phyloP scores from a whole-genome alignment of 2,888 invertebrate species.

The Prionchulus punctatus region DNA sequence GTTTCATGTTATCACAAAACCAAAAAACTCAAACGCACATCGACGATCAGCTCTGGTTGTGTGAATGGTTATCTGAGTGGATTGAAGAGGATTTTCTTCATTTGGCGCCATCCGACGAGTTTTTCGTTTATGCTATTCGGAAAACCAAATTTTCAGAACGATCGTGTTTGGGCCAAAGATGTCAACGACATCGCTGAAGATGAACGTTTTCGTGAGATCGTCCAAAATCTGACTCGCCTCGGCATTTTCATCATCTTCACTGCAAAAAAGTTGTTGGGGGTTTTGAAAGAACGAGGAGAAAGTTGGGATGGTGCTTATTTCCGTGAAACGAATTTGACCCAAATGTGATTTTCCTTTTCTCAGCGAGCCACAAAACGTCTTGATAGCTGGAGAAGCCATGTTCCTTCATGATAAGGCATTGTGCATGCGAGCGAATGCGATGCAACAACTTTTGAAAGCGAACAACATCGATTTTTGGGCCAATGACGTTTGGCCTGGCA shows the following conservation, averaged over 20 bases:
- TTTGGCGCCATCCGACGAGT: slow-evolving; percentile 1
- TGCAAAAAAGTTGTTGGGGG: background rate
- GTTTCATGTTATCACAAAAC: background rate
- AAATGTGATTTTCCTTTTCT: background rate
- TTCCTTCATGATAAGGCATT: background rate
- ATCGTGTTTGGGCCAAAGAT: background rate
- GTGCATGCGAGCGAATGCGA: background rate
- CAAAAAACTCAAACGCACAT: background rate
- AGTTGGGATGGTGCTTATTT: background rate
- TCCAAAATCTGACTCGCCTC: background rate
- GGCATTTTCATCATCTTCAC: background rate
- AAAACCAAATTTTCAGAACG: background rate
- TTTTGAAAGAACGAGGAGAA: background rate
- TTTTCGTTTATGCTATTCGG: background rate
- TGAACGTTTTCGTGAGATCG: background rate
- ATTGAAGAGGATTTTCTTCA: background rate
- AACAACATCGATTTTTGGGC: background rate
- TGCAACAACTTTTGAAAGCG: background rate
- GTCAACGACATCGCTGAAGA: background rate
- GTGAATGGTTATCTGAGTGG: background rate
- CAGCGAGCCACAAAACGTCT: background rate
- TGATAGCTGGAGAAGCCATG: background rate
- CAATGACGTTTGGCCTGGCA: background rate
- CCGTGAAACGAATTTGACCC: background rate
- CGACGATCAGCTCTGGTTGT: background rate